Conservation (phyloP, 2,888 invertebrate genomes). For the Hypercompe scribonia region DNA sequence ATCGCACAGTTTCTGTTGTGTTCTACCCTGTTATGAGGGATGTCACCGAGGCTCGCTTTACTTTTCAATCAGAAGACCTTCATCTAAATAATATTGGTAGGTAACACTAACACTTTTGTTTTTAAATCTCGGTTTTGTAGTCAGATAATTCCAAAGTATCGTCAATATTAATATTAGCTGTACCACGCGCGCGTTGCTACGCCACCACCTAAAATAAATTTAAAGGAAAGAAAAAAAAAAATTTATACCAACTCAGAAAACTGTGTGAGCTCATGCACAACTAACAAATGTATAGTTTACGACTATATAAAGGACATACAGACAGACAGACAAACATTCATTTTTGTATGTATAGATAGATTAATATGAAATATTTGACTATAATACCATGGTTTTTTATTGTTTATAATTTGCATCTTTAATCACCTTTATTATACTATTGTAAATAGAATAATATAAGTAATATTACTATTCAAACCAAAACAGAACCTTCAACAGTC, state of each 20-base stretch:
- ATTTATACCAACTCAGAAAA: too few relatives aligned
- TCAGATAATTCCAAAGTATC: not conserved
- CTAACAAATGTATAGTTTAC: too few relatives aligned
- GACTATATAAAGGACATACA: too few relatives aligned
- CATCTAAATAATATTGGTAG: constrained; percentile 83
- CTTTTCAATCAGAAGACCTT: constrained; percentile 82
- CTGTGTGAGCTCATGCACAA: too few relatives aligned
- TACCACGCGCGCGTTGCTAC: too few relatives aligned
- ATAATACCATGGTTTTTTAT: not conserved
- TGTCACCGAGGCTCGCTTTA: constrained; percentile 78
- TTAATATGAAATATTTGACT: not conserved
- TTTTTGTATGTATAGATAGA: too few relatives aligned
- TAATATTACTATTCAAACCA: not conserved
- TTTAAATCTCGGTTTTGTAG: not conserved
- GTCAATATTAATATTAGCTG: too few relatives aligned
- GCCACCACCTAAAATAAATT: too few relatives aligned
- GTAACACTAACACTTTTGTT: constrained; percentile 47
- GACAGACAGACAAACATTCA: too few relatives aligned
- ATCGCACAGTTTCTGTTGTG: constrained; percentile 80
- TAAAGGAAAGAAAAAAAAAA: too few relatives aligned
- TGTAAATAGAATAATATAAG: not conserved
- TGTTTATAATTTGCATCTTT: not conserved
- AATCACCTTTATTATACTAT: not conserved
- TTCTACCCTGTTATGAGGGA: constrained; percentile 77
- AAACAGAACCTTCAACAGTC: not conserved